phyloP scores from a whole-genome alignment of 2,113 vertebrate species.

The Pelecanoides urinatrix region DNA sequence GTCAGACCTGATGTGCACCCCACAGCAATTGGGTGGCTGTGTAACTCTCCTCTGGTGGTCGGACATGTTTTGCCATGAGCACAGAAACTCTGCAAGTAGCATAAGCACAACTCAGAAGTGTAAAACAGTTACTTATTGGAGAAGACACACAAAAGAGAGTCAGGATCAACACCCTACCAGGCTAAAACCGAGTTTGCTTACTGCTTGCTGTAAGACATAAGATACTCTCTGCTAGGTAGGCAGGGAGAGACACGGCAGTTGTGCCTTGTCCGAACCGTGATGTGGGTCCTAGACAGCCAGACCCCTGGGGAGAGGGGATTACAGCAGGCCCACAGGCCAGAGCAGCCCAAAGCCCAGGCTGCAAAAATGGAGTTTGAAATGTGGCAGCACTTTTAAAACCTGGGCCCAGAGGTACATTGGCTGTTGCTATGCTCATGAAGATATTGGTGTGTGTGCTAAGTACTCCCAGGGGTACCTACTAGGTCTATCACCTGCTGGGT shows the following conservation, averaged over 20 bases:
- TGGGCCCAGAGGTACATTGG: not conserved
- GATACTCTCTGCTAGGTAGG: not conserved
- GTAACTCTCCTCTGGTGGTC: not conserved
- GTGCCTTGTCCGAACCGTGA: not conserved
- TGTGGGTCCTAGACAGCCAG: not conserved
- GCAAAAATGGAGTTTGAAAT: not conserved
- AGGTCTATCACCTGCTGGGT: not conserved
- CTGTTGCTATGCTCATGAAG: not conserved
- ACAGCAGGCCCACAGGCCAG: not conserved
- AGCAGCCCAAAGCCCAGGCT: not conserved
- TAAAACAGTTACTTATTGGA: not conserved
- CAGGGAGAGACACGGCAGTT: not conserved
- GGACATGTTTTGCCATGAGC: not conserved
- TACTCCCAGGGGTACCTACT: not conserved
- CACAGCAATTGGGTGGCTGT: not conserved
- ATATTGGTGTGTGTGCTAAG: not conserved
- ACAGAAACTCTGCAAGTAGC: not conserved
- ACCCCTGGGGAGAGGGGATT: not conserved
- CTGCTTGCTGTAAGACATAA: not conserved
- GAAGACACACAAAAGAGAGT: not conserved
- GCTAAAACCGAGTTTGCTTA: not conserved
- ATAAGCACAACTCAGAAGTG: not conserved
- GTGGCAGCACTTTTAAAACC: not conserved
- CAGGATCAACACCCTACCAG: not conserved
- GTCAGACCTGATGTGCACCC: not conserved